These are phyloP conservation scores for Taphrorychus bicolor DNA, from an alignment of 2,888 invertebrate species.

Conservation along the genomic window DNA sequence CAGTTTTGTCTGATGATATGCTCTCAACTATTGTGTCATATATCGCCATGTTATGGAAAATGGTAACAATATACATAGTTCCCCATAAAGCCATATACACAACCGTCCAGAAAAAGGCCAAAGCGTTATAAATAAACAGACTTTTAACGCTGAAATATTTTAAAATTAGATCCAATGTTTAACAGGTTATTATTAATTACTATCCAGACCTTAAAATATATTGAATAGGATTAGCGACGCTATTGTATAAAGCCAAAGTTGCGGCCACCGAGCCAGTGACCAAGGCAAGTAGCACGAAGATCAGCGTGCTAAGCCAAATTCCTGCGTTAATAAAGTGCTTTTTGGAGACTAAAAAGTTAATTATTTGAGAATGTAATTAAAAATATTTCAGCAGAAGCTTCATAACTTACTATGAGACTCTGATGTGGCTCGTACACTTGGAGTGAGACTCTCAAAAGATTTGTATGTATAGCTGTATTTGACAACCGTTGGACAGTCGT, in stretches of 20 bases:
- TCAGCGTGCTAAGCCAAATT: slow-evolving; percentile 65
- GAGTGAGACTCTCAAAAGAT: background rate
- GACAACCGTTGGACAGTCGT: slow-evolving; percentile 28
- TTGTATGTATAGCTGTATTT: background rate
- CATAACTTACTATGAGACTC: too few species aligned
- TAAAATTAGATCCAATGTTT: too few species aligned
- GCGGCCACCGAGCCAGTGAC: slow-evolving; percentile 61
- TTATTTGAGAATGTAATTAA: background rate
- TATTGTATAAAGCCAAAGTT: slow-evolving; percentile 66
- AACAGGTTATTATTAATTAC: too few species aligned
- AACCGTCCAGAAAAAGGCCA: slow-evolving; percentile 56
- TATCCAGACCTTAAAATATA: slow-evolving; percentile 36
- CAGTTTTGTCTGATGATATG: slow-evolving; percentile 51
- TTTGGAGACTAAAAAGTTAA: slow-evolving; percentile 35
- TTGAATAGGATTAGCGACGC: slow-evolving; percentile 67
- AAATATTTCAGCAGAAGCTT: background rate
- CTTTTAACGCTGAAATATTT: slow-evolving; percentile 65
- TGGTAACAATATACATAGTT: slow-evolving; percentile 51
- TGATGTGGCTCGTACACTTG: background rate
- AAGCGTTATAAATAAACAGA: slow-evolving; percentile 67
- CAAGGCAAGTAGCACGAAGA: slow-evolving; percentile 63
- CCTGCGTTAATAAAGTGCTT: slow-evolving; percentile 57
- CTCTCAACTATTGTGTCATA: slow-evolving; percentile 55
- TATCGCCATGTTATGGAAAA: slow-evolving; percentile 56
- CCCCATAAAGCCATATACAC: slow-evolving; percentile 59